These are phyloP conservation scores for Haliaeetus leucogaster DNA, from an alignment of 2,113 vertebrate species.

Conservation along the genomic window DNA sequence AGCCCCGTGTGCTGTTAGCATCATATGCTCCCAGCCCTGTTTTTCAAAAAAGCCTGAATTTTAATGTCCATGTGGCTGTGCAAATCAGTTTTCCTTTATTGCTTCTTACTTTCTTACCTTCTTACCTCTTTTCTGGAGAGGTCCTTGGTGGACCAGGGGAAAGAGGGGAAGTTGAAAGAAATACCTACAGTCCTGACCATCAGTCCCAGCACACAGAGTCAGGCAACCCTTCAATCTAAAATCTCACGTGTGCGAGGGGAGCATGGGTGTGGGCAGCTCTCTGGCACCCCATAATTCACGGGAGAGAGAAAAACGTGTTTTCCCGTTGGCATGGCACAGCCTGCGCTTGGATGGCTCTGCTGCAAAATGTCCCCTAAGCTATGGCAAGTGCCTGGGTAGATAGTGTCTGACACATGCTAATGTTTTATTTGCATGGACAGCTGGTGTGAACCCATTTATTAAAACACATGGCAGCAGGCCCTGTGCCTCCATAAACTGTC, in stretches of 20 bases:
- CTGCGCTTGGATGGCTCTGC: not conserved
- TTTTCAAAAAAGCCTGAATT: not conserved
- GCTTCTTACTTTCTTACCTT: not conserved
- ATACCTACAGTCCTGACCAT: accelerated
- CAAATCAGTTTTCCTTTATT: not conserved
- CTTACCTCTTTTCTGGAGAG: not conserved
- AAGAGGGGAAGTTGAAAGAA: not conserved
- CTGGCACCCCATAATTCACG: not conserved
- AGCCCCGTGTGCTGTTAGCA: not conserved
- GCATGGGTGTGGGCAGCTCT: not conserved
- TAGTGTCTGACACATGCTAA: not conserved
- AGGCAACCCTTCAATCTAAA: not conserved
- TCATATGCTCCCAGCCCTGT: not conserved
- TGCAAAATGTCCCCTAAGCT: not conserved
- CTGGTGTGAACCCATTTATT: constrained; percentile 34
- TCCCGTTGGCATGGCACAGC: not conserved
- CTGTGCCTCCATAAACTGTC: not conserved
- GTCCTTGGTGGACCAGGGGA: not conserved
- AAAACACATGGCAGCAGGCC: constrained; percentile 38
- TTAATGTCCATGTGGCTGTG: too few species aligned
- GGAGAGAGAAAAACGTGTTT: not conserved
- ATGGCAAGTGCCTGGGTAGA: not conserved
- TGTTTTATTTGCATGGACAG: not conserved
- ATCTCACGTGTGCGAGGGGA: accelerated
- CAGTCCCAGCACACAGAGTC: not conserved